Base-by-base conservation (phyloP, 2,797 vertebrate species). In the Ptychobarbus kaznakovi region DNA sequence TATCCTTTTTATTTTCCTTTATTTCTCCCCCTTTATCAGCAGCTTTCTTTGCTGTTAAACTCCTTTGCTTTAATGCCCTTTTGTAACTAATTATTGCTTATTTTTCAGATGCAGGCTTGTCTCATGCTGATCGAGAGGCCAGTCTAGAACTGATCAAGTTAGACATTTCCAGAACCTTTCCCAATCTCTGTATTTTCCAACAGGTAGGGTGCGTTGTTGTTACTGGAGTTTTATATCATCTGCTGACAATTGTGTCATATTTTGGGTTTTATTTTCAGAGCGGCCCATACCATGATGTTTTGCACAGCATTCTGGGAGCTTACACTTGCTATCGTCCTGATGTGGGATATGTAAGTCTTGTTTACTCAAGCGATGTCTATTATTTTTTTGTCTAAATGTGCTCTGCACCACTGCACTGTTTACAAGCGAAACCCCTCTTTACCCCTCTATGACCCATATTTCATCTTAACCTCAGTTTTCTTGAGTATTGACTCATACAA, bases 321-420 rank as follows among this genome's bases (percentile, higher is more conserved):
- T 99, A 99, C 91, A 98, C 98, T 16, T 99, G 98, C 92, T 99
- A 99, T 94, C 95, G 98, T 90, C 98, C 98, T 44, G 98, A 99
- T 44, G 97, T 99, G 65, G 98, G 98, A 91, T 99, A 99, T 28
- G 98, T 99, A 96, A 97, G 98, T 38, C 8, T 79, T 16, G 15
- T 46, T 51, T 80, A 18, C 6, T 44, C 40, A 25, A 66, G 44
- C n/a, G 12, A 40, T 63, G 6, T n/a, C 12, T 42, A 35, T 46
- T 66, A 18, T 58, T 20, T 56, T 79, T 73, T 18, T 46, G 42
- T 44, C 42, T 44, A 40, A 66, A 70, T 42, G 18, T 73, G 16
- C 9, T 56, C 9, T 61, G 28, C 28, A 66, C 15, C 22, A 28
- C 66, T 79, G 22, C 61, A 46, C 51, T n/a, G 18, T 84, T 72